These are phyloP conservation scores for Deilephila porcellus DNA, from an alignment of 2,888 invertebrate species.

Conservation along the genomic window DNA sequence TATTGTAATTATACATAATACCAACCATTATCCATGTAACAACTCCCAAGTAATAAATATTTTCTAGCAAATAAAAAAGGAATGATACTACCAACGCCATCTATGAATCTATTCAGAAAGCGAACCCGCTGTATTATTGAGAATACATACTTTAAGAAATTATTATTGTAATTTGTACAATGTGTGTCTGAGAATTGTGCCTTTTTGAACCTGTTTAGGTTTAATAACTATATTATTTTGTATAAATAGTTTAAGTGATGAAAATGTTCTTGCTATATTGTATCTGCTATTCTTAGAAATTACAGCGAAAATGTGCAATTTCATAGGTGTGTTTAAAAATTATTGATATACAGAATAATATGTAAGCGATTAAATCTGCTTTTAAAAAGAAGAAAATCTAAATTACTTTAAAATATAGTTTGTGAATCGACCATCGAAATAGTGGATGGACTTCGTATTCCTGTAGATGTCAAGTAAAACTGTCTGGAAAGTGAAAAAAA, in stretches of 20 bases:
- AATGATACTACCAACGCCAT: not conserved
- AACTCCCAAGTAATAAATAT: not conserved
- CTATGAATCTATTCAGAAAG: not conserved
- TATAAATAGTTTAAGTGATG: constrained; percentile 15
- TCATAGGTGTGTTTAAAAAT: not conserved
- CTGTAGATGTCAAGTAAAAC: too few relatives aligned
- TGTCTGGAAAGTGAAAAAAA: too few relatives aligned
- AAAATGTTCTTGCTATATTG: constrained; percentile 9
- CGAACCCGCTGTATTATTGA: constrained; percentile 8
- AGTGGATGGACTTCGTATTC: too few relatives aligned
- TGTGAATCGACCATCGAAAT: too few relatives aligned
- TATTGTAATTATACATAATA: too few relatives aligned
- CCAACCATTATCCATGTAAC: too few relatives aligned
- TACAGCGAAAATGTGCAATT: constrained; percentile 26
- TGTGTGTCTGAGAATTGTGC: constrained; percentile 22
- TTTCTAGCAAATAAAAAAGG: not conserved
- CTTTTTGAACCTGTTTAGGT: constrained; percentile 4
- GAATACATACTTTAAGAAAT: not conserved
- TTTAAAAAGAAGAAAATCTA: not conserved
- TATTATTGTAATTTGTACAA: not conserved
- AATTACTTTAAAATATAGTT: not conserved
- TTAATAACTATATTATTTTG: not conserved
- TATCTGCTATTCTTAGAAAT: constrained; percentile 7
- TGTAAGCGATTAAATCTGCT: not conserved
- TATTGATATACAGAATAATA: not conserved